Evolutionary conservation across 2,888 invertebrate species (phyloP).

Genomic region (Caenorhabditis zanzibari): DNA sequence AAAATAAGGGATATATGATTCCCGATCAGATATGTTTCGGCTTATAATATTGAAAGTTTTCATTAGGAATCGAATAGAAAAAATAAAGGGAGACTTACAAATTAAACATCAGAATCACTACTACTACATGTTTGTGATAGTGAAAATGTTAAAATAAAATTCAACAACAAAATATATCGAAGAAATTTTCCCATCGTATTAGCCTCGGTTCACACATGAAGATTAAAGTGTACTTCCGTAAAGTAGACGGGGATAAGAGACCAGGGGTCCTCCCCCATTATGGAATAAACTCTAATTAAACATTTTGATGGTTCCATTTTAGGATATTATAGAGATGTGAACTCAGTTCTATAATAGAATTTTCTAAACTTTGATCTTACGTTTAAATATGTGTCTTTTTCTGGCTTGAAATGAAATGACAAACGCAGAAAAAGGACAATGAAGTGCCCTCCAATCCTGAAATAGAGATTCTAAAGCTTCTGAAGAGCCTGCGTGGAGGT

Average conservation of each 20-base stretch:
- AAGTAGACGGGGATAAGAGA: conserved; percentile 6
- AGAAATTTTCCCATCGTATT: conserved; percentile 14
- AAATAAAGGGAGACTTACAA: background rate
- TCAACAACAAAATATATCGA: background rate
- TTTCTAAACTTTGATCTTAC: background rate
- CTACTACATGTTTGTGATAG: conserved; percentile 1
- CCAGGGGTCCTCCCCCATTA: conserved; percentile 13
- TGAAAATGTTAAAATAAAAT: too few species aligned
- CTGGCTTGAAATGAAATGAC: background rate
- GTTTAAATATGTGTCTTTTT: background rate
- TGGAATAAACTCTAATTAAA: conserved; percentile 11
- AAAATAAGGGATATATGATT: conserved; percentile 4
- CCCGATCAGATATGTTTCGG: background rate
- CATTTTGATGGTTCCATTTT: background rate
- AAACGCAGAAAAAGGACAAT: conserved; percentile 2
- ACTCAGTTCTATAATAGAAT: too few species aligned
- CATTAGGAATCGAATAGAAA: background rate
- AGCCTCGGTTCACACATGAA: background rate
- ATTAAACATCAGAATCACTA: background rate
- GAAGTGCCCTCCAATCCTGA: background rate
- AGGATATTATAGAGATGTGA: too few species aligned
- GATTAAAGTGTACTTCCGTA: conserved; percentile 42
- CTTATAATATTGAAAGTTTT: conserved; percentile 9
- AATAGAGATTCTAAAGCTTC: conserved; percentile 14
- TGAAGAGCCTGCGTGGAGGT: background rate